Evolutionary conservation across 2,888 invertebrate species (phyloP), one percentile per base, ranked within the genome.

Genomic region (Xanthorhoe designata): DNA sequence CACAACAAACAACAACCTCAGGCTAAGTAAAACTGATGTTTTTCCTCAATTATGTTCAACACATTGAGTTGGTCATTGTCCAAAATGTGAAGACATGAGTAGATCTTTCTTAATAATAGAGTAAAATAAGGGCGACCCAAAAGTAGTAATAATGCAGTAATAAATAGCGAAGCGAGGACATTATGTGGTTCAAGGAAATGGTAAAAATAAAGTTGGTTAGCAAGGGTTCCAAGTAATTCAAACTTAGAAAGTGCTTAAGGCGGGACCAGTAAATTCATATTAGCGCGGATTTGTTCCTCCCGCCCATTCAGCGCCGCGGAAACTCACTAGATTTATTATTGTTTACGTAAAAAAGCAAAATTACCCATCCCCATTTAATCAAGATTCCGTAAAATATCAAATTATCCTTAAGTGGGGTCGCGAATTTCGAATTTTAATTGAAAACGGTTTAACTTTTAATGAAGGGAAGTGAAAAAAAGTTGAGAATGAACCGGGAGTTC

Each of bases 391-490:
- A 71, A 66, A 73, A 73, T 73, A 71, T 70, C 68, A 71, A 69
- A 70, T 73, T 73, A 73, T 67, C 70, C 61, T 65, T 63, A 66
- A 73, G 69, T 69, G 69, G 73, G 71, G 69, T 68, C 69, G 63
- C 65, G 61, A 65, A 65, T 74, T 81, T 80, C 73, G 73, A 76
- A 79, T 84, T 86, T 87, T 86, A 87, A 88, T 87, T 87, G 86
- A 87, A 85, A 84, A 79, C 78, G 77, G 77, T 83, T 82, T 71
- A 86, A 87, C 82, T 87, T 88, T 87, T 88, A 86, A 88, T 84
- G 84, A 87, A 82, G 81, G 78, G 67, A 77, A 80, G 82, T 79
- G 79, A 49, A 78, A 80, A 83, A 82, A 85, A 81, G 78, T 83
- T 78, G 75, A 71, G 70, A 81, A 76, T 78, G 71, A 77, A 78